phyloP scores from a whole-genome alignment of 2,113 vertebrate species.

The Cinclus mexicanus region DNA sequence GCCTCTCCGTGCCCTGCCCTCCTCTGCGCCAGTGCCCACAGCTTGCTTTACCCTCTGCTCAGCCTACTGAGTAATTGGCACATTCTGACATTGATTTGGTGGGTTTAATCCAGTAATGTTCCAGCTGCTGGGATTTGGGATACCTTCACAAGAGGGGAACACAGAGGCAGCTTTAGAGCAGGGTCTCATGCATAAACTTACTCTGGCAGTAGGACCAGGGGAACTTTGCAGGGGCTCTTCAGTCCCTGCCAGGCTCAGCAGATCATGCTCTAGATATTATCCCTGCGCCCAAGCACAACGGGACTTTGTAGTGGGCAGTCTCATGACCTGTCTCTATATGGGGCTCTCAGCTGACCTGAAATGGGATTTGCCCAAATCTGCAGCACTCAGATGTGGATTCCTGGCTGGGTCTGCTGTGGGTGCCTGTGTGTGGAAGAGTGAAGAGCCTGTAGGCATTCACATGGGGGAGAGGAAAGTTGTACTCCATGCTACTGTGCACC shows the following conservation, averaged over 20 bases:
- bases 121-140: neutral
- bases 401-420: neutral
- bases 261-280: neutral
- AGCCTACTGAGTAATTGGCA: neutral
- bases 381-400: neutral
- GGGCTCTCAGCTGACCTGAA: neutral
- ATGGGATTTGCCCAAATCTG: neutral
- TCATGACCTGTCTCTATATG: neutral
- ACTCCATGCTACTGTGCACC: accelerated
- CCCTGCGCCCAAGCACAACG: neutral
- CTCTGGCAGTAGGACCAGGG: accelerated
- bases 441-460: neutral
- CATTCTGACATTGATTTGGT: neutral
- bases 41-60: neutral
- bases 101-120: neutral
- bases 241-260: neutral
- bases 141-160: neutral
- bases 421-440: neutral
- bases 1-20: neutral
- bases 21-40: accelerated
- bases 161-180: neutral
- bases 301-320: neutral
- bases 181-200: accelerated
- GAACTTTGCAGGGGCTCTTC: neutral
- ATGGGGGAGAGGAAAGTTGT: accelerated